Evolutionary conservation across 2,888 invertebrate genomes (phyloP), one percentile per base, ranked within the genome.

Genomic region (Reticulitermes lucifugus): DNA sequence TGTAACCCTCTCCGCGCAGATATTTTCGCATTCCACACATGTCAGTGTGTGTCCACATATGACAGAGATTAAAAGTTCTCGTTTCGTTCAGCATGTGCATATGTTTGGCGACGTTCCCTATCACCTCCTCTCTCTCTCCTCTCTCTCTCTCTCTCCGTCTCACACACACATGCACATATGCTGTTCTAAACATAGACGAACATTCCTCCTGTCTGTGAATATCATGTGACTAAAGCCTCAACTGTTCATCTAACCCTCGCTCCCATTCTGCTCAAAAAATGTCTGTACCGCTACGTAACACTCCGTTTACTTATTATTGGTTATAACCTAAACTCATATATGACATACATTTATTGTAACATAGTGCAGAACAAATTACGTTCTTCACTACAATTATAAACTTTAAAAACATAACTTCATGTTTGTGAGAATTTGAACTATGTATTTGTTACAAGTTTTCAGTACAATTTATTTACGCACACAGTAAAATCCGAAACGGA

Each of bases 31-130:
- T 85, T 85, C 85, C 85, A 82, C 85, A 85, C 82, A 82, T 85
- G 85, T 85, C 85, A 85, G 71, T 59, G 43, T 46, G 77, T 77
- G 85, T 85, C 85, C 85, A 85, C 85, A 82, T 85, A 85, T 85
- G 85, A 82, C 85, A 82, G 81, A 82, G 85, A 85, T 85, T 85
- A 85, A 84, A 85, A 85, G 84, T 77, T 43, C 51, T 46, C 51
- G 73, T 75, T 75, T 75, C 79, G 35, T 71, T 59, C 83, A 43
- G 25, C 81, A 81, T 81, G 70, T 70, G 70, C 81, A 70, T 81
- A 43, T 81, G 81, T 81, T 70, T 43, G 70, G 71, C 41, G 70
- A 70, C 43, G 46, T 65, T 25, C 51, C 75, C 83, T 59, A 55
- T 75, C 65, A 29, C 82, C 70, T 25, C 71, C 4, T n/a, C 81